Conservation (phyloP, 2,797 vertebrate species). For the Sebastes hubbsi region DNA sequence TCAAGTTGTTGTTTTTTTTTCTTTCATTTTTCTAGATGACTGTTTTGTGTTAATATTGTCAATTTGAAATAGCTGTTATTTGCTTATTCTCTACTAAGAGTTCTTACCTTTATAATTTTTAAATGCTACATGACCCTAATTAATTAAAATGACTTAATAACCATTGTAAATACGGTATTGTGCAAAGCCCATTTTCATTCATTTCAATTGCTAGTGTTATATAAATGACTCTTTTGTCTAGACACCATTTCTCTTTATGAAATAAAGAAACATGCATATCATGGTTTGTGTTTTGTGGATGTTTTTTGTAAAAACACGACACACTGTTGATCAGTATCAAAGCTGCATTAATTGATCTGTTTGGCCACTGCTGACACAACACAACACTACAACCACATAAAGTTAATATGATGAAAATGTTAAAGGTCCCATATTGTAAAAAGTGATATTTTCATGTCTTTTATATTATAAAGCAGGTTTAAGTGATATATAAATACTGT, state of each 20-base stretch:
- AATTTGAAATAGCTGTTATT: slow-evolving; percentile 96
- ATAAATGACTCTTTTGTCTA: slow-evolving; percentile 95
- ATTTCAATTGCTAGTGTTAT: slow-evolving; percentile 99
- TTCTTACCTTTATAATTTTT: slow-evolving; percentile 91
- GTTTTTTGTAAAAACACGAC: not conserved
- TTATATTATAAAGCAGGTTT: no score
- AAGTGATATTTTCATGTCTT: no score
- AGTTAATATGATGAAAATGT: no score
- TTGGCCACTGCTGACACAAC: no score
- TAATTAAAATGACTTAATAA: slow-evolving; percentile 93
- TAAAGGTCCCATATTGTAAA: no score
- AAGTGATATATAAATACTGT: no score
- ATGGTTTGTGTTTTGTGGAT: slow-evolving; percentile 27
- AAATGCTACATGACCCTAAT: slow-evolving; percentile 95
- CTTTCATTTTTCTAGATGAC: slow-evolving; percentile 91
- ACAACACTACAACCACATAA: not conserved
- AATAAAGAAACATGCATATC: slow-evolving; percentile 99
- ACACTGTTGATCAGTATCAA: not conserved
- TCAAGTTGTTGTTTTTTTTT: slow-evolving; percentile 78
- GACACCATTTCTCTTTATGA: slow-evolving; percentile 99
- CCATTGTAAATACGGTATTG: slow-evolving; percentile 99
- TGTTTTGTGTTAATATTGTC: slow-evolving; percentile 99
- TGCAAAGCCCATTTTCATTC: slow-evolving; percentile 94
- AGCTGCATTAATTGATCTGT: not conserved
- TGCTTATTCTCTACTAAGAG: slow-evolving; percentile 98